Percentiles rank a stretch among this genome's conserved stretches.
Evolutionary conservation across 2,797 vertebrate genomes (phyloP).

Genomic region (Takifugu ocellatus): DNA sequence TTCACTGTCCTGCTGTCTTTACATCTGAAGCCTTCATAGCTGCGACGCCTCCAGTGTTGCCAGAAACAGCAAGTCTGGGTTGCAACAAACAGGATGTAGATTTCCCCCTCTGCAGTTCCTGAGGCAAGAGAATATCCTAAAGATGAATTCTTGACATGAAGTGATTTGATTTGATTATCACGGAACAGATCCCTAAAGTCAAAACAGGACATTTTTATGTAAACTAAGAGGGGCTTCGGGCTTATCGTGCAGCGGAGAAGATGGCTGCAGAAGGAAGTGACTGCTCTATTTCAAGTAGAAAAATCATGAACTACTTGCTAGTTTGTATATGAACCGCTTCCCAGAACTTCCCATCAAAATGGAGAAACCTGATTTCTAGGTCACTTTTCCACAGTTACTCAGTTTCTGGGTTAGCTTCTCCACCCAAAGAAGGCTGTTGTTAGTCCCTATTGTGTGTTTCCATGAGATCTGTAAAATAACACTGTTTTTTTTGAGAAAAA

Average conservation of each 20-base stretch:
- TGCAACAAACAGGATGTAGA: slow-evolving; percentile 44
- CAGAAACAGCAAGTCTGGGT: slow-evolving; percentile 32
- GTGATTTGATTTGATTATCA: slow-evolving; percentile 20
- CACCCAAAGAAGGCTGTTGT: background rate
- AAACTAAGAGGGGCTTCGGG: slow-evolving; percentile 19
- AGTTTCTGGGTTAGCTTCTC: slow-evolving; percentile 15
- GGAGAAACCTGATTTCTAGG: slow-evolving; percentile 3
- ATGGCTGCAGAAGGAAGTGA: slow-evolving; percentile 14
- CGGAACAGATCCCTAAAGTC: slow-evolving; percentile 29
- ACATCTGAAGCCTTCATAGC: no score
- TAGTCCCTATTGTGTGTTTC: slow-evolving; percentile 28
- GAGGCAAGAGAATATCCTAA: slow-evolving; percentile 2
- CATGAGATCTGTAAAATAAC: slow-evolving; percentile 33
- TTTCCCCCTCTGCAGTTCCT: slow-evolving; percentile 35
- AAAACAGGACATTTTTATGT: slow-evolving; percentile 21
- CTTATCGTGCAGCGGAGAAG: slow-evolving; percentile 15
- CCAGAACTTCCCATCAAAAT: slow-evolving; percentile 20
- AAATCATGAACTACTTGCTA: slow-evolving; percentile 12
- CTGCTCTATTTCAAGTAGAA: background rate
- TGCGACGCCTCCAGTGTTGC: no score
- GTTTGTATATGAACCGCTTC: slow-evolving; percentile 1
- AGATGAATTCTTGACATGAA: slow-evolving; percentile 29
- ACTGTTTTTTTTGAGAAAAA: slow-evolving; percentile 2
- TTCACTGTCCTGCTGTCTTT: no score
- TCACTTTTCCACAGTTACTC: slow-evolving; percentile 6